Conservation (phyloP, 1,140 invertebrate genomes). For the Oreohelix idahoensis region DNA sequence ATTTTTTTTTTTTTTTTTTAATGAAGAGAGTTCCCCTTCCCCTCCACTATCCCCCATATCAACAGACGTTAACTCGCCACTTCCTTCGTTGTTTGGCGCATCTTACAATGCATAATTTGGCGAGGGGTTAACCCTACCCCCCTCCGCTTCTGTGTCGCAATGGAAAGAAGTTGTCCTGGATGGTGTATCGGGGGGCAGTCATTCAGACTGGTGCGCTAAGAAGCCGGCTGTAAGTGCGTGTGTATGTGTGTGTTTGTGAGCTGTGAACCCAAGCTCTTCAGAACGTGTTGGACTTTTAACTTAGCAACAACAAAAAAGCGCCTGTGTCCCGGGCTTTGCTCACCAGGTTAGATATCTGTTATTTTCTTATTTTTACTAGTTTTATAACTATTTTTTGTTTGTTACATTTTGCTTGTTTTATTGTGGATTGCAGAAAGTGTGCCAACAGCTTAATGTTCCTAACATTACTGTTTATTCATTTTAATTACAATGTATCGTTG, state of each 20-base stretch:
- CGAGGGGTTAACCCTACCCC: not conserved
- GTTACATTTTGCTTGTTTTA: too few relatives aligned
- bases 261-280: not conserved
- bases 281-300: not conserved
- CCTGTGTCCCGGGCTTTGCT: not conserved
- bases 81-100: not conserved
- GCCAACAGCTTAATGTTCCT: too few relatives aligned
- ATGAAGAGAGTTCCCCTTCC: not conserved
- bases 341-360: not conserved
- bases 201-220: not conserved
- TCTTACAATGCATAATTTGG: slow-evolving; percentile 12
- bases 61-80: not conserved
- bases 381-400: too few relatives aligned
- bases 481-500: too few relatives aligned
- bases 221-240: not conserved
- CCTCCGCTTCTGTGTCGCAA: not conserved
- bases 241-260: not conserved
- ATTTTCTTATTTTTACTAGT: not conserved
- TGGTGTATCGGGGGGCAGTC: not conserved
- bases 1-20: too few relatives aligned
- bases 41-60: not conserved
- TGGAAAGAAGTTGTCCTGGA: not conserved
- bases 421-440: too few relatives aligned
- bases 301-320: too few relatives aligned
- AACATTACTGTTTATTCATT: too few relatives aligned